These are phyloP conservation scores for Taenaris catops DNA, from an alignment of 2,888 invertebrate species.

Conservation along the genomic window DNA sequence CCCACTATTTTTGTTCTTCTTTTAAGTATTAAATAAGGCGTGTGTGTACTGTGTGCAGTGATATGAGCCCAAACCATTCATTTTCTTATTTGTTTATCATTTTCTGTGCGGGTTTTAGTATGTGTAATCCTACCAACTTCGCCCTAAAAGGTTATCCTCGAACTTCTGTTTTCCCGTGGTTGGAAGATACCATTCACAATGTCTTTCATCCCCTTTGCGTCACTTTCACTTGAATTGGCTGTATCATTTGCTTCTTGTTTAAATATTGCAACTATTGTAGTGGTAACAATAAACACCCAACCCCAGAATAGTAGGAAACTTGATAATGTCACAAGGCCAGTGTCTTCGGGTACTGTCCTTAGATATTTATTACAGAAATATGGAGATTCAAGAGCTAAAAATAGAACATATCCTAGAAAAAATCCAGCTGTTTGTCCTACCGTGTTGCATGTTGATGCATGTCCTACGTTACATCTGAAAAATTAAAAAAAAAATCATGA, in stretches of 20 bases:
- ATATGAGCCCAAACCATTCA: too few relatives aligned
- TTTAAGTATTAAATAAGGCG: too few relatives aligned
- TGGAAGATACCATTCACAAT: slow-evolving; percentile 84
- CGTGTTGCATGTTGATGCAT: slow-evolving; percentile 99
- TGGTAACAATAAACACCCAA: slow-evolving; percentile 92
- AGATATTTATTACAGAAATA: slow-evolving; percentile 97
- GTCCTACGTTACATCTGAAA: slow-evolving; percentile 94
- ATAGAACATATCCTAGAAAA: slow-evolving; percentile 97
- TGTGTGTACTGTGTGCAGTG: too few relatives aligned
- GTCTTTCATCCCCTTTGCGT: slow-evolving; percentile 57
- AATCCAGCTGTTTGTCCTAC: slow-evolving; percentile 99
- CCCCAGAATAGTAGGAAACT: slow-evolving; percentile 98
- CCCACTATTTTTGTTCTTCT: too few relatives aligned
- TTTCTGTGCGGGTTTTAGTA: too few relatives aligned
- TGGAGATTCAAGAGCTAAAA: slow-evolving; percentile 96
- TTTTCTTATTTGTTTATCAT: too few relatives aligned
- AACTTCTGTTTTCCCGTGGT: slow-evolving; percentile 89
- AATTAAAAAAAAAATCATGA: too few relatives aligned
- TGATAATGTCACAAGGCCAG: slow-evolving; percentile 86
- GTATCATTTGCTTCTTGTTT: slow-evolving; percentile 87
- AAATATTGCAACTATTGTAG: slow-evolving; percentile 93
- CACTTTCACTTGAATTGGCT: slow-evolving; percentile 35
- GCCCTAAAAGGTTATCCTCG: slow-evolving; percentile 92
- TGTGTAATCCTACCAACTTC: too few relatives aligned
- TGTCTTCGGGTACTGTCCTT: slow-evolving; percentile 83